Evolutionary conservation across 2,113 vertebrate species (phyloP), one percentile per base, ranked within the genome.

Genomic region (Picathartes gymnocephalus): DNA sequence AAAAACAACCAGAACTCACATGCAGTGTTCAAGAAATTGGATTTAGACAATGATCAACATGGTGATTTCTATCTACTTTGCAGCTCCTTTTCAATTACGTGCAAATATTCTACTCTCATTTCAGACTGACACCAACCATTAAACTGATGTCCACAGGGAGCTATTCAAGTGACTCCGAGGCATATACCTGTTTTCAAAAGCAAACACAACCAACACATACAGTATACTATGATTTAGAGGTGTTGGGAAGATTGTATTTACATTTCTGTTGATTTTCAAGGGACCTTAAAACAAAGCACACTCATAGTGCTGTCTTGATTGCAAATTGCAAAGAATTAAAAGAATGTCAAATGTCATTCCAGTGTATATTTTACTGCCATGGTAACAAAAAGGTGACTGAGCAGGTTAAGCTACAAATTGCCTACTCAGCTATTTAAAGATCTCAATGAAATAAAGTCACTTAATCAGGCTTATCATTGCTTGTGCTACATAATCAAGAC

Each of bases 291-390:
- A 92, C 86, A 77, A 96, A 93, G 44, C 40, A 66, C 39, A 86
- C 47, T 94, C 37, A 65, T 50, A 84, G 50, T 68, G 11, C 72
- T 83, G 57, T 87, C 72, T 92, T 84, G 80, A 97, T 94, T 97
- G 60, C 91, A 98, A 97, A 96, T 96, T 69, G 74, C 40, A 91
- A 97, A 96, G 21, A 96, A 96, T 94, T 96, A 97, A 96, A 96
- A 97, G 70, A 94, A 97, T 96, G 81, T 86, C 92, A 96, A 97
- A 95, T 96, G 88, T 92, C 96, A 96, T 95, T 95, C 89, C 54
- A 82, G 68, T 77, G 58, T 96, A 80, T 81, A 86, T 88, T 95
- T 97, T 97, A 96, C 97, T 93, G 42, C 96, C 88, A 97, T 95
- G 66, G 96, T 84, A 97, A 97, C 97, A 92, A 51, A 95, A 72